phyloP scores from a whole-genome alignment of 2,797 vertebrate species.

The Gadopsis bispinosus region DNA sequence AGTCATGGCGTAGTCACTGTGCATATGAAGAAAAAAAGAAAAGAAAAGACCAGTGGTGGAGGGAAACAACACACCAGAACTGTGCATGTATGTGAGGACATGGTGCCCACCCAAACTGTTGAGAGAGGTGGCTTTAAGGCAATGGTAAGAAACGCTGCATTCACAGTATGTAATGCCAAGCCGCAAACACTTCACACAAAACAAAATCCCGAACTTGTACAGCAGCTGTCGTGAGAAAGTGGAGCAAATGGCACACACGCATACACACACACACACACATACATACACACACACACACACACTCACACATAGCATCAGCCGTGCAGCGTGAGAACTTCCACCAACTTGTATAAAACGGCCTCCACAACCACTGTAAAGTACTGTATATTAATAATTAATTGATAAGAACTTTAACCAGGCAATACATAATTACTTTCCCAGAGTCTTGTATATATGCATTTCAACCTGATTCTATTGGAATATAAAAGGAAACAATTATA shows the following conservation, averaged over 20 bases:
- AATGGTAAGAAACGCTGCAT: constrained; percentile 37
- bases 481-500: neutral
- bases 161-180: constrained; percentile 53
- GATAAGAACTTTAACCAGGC: constrained; percentile 11
- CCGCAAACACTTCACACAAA: constrained; percentile 73
- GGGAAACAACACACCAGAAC: neutral
- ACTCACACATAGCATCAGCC: constrained; percentile 54
- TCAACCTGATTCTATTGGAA: constrained; percentile 5
- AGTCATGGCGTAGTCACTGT: constrained; percentile 11
- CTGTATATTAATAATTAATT: constrained; percentile 12
- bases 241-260: constrained; percentile 62
- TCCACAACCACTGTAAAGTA: constrained; percentile 37
- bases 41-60: constrained; percentile 1
- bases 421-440: constrained; percentile 15
- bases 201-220: constrained; percentile 68
- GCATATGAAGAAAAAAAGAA: neutral
- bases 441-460: constrained; percentile 7
- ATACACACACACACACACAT: constrained; percentile 44
- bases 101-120: constrained; percentile 46
- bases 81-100: constrained; percentile 21
- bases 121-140: constrained; percentile 46
- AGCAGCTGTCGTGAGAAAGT: constrained; percentile 78
- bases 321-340: constrained; percentile 54
- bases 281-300: constrained; percentile 41
- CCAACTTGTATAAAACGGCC: constrained; percentile 40